phyloP scores from a whole-genome alignment of 2,888 invertebrate species.

The Parapristionchus giblindavisi region DNA sequence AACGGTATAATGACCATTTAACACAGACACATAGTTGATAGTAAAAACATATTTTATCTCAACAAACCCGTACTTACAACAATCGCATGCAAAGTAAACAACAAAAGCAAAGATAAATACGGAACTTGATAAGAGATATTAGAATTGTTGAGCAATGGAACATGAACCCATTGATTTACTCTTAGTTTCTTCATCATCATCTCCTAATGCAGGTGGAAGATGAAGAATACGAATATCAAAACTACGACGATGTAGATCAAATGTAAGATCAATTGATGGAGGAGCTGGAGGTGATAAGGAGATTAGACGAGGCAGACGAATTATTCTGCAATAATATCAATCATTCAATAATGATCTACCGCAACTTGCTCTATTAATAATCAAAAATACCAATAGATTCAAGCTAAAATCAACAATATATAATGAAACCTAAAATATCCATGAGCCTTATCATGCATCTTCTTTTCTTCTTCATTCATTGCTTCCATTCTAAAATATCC shows the following conservation, averaged over 20 bases:
- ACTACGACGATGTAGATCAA: slow-evolving; percentile 33
- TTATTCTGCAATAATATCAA: not conserved
- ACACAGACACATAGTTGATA: not conserved
- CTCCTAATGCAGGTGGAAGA: slow-evolving; percentile 34
- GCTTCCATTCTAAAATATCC: slow-evolving; percentile 27
- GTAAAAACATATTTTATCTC: not conserved
- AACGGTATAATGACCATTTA: not conserved
- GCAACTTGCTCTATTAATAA: not conserved
- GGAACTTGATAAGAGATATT: no score
- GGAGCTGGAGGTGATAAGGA: slow-evolving; percentile 26
- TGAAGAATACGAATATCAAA: slow-evolving; percentile 36
- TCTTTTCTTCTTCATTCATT: slow-evolving; percentile 37
- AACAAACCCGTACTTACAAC: not conserved
- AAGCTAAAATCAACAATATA: no score
- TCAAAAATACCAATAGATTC: not conserved
- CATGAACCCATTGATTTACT: slow-evolving; percentile 5
- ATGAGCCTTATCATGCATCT: slow-evolving; percentile 32
- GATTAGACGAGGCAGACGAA: slow-evolving; percentile 31
- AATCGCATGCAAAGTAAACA: not conserved
- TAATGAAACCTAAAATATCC: slow-evolving; percentile 37
- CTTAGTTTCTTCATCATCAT: slow-evolving; percentile 13
- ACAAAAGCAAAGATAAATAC: no score
- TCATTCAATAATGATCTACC: not conserved
- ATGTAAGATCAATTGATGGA: slow-evolving; percentile 29
- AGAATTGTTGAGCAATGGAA: slow-evolving; percentile 10